phyloP scores from a whole-genome alignment of 2,888 invertebrate species.

The Dusona sp. region DNA sequence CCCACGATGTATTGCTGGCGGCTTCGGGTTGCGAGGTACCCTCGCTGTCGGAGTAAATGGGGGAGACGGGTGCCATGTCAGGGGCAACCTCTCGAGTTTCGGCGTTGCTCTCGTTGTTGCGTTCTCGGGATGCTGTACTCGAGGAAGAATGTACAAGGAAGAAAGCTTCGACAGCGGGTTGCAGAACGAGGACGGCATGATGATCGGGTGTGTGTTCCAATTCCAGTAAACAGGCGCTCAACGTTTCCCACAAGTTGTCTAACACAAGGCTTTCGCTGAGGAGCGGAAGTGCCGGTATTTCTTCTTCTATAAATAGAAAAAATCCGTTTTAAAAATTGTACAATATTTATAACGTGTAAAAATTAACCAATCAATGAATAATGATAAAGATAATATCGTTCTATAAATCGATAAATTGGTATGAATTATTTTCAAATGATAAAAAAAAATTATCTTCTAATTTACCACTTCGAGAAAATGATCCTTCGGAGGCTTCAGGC shows the following conservation, averaged over 20 bases:
- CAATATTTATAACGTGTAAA: not conserved
- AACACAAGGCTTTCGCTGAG: conserved; percentile 90
- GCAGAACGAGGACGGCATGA: conserved; percentile 94
- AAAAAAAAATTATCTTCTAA: not conserved
- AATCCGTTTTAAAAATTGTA: too few species aligned
- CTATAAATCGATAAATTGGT: too few species aligned
- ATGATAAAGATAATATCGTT: not conserved
- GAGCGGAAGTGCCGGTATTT: conserved; percentile 85
- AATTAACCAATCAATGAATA: too few species aligned
- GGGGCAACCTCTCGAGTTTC: conserved; percentile 81
- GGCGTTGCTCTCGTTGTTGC: conserved; percentile 74
- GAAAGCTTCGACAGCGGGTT: conserved; percentile 96
- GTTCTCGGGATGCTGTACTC: conserved; percentile 81
- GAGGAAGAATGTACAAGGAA: conserved; percentile 93
- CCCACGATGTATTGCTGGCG: conserved; percentile 78
- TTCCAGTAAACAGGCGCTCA: conserved; percentile 92
- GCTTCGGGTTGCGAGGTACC: conserved; percentile 76
- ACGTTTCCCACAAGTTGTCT: conserved; percentile 91
- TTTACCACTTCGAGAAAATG: conserved; percentile 72
- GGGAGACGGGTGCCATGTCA: conserved; percentile 82
- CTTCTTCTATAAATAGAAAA: conserved; percentile 72
- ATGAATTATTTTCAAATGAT: not conserved
- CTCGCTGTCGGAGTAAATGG: conserved; percentile 81
- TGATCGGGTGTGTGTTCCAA: conserved; percentile 94
- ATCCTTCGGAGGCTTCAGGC: conserved; percentile 68